Conservation (phyloP, 2,113 vertebrate genomes). For the Myodes glareolus region DNA sequence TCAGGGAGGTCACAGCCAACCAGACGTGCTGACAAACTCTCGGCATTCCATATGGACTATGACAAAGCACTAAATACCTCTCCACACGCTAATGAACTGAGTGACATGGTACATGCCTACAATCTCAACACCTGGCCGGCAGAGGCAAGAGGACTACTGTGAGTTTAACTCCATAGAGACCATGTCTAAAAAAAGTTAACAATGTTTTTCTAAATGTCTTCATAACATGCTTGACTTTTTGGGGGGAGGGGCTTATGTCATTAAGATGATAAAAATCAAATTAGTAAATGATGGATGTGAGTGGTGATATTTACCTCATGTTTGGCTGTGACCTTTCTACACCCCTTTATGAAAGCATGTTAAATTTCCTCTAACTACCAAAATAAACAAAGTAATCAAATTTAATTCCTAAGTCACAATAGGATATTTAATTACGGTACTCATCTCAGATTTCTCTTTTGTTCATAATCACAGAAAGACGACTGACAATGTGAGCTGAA, state of each 20-base stretch:
- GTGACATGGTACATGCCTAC: no score
- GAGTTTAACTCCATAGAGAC: not conserved
- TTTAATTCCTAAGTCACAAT: not conserved
- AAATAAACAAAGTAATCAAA: not conserved
- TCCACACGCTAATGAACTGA: not conserved
- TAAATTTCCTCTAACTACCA: conserved; percentile 34
- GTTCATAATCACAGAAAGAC: not conserved
- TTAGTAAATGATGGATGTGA: not conserved
- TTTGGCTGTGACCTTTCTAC: not conserved
- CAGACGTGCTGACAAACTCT: not conserved
- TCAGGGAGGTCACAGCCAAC: not conserved
- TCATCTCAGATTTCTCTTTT: conserved; percentile 21
- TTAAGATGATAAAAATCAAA: not conserved
- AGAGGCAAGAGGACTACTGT: not conserved
- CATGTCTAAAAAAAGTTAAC: not conserved
- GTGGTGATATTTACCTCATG: not conserved
- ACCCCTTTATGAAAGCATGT: not conserved
- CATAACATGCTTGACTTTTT: not conserved
- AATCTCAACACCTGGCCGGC: not conserved
- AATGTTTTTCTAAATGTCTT: conserved; percentile 30
- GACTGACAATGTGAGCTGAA: not conserved
- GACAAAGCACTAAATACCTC: not conserved
- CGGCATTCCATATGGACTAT: not conserved
- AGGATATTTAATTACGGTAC: conserved; percentile 20
- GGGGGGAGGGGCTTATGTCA: not conserved